Conservation (phyloP, 2,113 vertebrate genomes). For the Grallaria varia region DNA sequence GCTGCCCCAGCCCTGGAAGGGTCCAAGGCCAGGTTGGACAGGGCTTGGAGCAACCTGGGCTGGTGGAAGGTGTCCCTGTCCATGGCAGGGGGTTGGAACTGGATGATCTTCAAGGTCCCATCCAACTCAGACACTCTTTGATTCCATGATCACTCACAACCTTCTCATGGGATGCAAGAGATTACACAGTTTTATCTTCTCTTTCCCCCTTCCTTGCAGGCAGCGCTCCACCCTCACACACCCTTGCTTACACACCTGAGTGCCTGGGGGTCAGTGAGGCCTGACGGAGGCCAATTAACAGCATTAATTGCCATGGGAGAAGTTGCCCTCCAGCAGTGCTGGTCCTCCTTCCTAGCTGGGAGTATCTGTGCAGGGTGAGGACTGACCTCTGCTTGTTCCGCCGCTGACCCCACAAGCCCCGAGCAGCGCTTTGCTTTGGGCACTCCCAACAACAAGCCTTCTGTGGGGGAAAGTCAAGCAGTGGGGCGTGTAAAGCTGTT, state of each 20-base stretch:
- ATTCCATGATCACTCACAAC: not conserved
- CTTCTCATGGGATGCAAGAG: not conserved
- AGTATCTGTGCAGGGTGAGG: not conserved
- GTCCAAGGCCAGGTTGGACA: not conserved
- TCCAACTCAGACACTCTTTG: not conserved
- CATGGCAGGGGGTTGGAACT: not conserved
- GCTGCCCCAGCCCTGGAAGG: not conserved
- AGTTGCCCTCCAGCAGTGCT: not conserved
- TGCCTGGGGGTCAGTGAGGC: not conserved
- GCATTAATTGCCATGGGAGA: not conserved
- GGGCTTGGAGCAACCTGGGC: not conserved
- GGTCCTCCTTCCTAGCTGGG: not conserved
- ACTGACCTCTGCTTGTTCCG: not conserved
- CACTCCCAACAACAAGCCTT: not conserved
- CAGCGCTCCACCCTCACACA: not conserved
- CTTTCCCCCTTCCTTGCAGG: not conserved
- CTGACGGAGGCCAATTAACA: not conserved
- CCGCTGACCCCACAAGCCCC: not conserved
- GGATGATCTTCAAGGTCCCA: not conserved
- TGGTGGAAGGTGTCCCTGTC: not conserved
- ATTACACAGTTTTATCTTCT: accelerated
- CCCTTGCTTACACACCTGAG: not conserved
- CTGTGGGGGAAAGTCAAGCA: not conserved
- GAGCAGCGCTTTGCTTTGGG: accelerated
- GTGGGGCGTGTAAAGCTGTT: not conserved